Evolutionary conservation across 2,797 vertebrate genomes (phyloP), one percentile per base, ranked within the genome.

Genomic region (Sphenodon punctatus): DNA sequence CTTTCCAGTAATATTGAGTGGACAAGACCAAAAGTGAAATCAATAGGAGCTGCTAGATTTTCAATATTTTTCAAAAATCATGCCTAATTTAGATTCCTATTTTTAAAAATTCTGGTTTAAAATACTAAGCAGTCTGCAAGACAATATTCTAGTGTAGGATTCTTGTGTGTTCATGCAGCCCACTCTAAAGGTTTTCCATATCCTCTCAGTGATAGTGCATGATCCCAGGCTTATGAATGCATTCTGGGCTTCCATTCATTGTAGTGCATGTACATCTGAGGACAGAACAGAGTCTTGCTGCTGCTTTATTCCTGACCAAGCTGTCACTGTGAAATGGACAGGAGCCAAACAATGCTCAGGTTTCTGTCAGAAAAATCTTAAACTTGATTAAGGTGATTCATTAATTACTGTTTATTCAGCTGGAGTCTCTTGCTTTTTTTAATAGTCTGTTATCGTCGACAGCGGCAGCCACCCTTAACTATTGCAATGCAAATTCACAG

Each of bases 301-400:
- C n/a, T n/a, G n/a, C n/a, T n/a, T 15, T 53, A 8, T 73, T 80
- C 42, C 55, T 32, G 64, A 68, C 75, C 56, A 71, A 74, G 78
- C 45, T 75, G 78, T 42, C 66, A 87, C 48, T n/a, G 30, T 78
- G 82, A 84, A 71, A 9, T 43, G 77, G 56, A 23, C 51, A 25
- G 20, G 9, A 45, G 20, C 12, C 22, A 71, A 76, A 60, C 3
- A 4, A 73, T 9, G 7, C 65, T 72, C 67, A 68, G 10, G 61
- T 75, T 61, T 16, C 30, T 2, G 20, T 30, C 8, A 60, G 15
- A 25, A 82, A 51, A 46, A 1, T 4, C 17, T 42, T 19, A 5
- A 58, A 4, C 58, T 55, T n/a, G n/a, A n/a, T n/a, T n/a, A n/a
- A n/a, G n/a, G n/a, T n/a, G 25, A 67, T 78, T 71, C 78, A 84